A percentile compares a stretch with the other conserved stretches of the same genome.
These are phyloP conservation scores for Drosophila rubida DNA, from an alignment of 2,888 invertebrate species.

Conservation along the genomic window DNA sequence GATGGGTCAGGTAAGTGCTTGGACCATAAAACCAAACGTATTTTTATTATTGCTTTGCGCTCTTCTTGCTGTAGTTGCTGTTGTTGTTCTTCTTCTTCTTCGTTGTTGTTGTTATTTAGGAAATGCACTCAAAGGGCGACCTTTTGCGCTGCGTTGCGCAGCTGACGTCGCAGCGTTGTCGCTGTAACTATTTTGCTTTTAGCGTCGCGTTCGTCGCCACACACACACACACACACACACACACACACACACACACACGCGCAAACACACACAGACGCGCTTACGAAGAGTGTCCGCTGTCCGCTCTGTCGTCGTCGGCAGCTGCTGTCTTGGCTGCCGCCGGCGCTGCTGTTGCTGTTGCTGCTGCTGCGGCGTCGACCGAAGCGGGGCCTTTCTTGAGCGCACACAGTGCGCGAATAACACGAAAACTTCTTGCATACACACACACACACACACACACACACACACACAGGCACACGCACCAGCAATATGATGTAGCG, in stretches of 20 bases:
- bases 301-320: constrained; percentile 46
- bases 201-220: constrained; percentile 38
- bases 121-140: constrained; percentile 69
- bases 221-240: constrained; percentile 31
- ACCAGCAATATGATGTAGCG: constrained; percentile 9
- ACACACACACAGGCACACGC: background rate
- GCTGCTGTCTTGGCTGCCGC: constrained; percentile 61
- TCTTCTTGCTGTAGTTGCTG: background rate
- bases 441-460: constrained; percentile 12
- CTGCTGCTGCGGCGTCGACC: constrained; percentile 41
- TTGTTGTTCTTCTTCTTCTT: constrained; percentile 5
- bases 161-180: constrained; percentile 36
- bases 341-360: constrained; percentile 38
- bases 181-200: constrained; percentile 33
- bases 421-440: constrained; percentile 74
- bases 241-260: constrained; percentile 29
- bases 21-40: constrained; percentile 2
- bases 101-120: constrained; percentile 36
- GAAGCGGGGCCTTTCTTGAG: constrained; percentile 82
- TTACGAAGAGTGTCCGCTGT: constrained; percentile 37
- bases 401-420: constrained; percentile 71
- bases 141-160: constrained; percentile 65
- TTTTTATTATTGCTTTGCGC: constrained; percentile 15
- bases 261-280: constrained; percentile 26
- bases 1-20: constrained; percentile 30